Evolutionary conservation across 2,113 vertebrate genomes (phyloP), one percentile per base, ranked within the genome.

Genomic region (Carassius carassius): DNA sequence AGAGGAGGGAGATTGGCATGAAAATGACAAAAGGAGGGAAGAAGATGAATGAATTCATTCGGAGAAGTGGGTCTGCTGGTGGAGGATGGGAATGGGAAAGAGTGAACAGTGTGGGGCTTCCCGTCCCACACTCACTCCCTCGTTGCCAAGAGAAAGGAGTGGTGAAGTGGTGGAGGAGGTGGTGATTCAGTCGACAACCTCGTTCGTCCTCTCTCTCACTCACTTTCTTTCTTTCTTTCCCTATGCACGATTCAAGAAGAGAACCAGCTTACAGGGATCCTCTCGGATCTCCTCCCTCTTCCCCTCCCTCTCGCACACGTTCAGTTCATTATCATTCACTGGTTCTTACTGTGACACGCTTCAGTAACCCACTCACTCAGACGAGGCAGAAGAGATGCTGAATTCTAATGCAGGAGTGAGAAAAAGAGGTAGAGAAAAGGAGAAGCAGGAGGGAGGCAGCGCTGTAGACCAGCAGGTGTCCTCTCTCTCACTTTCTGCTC

Each of bases 251-350:
- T 89, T 82, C 88, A 79, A 85, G 91, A 78, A 87, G 86, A 86
- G 87, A 88, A 56, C 13, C 88, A 81, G 87, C 84, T 86, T 60
- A 81, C 58, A 16, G 87, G 85, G 67, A 83, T 80, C 32, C 73
- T 78, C 86, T 86, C 88, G 77, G 47, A 86, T 84, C 85, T 85
- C 86, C 86, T 81, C 86, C 83, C 83, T 89, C 83, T 77, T 51
- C 32, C 81, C 65, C 77, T 85, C 77, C 73, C 63, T 81, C 35
- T 77, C 58, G 84, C 85, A 89, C 88, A 89, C 89, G 76, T 89
- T 85, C 76, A 87, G 87, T 92, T 94, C 91, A 93, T 94, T 94
- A 90, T 92, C 90, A 94, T 94, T 94, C 94, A 92, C 90, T 90
- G 91, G 90, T 90, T 94, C 90, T 91, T 80, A 78, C 90, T 88